A percentile compares a stretch with the other conserved stretches of the same genome.
phyloP scores from a whole-genome alignment of 2,797 vertebrate species.

The Etheostoma nigrum region DNA sequence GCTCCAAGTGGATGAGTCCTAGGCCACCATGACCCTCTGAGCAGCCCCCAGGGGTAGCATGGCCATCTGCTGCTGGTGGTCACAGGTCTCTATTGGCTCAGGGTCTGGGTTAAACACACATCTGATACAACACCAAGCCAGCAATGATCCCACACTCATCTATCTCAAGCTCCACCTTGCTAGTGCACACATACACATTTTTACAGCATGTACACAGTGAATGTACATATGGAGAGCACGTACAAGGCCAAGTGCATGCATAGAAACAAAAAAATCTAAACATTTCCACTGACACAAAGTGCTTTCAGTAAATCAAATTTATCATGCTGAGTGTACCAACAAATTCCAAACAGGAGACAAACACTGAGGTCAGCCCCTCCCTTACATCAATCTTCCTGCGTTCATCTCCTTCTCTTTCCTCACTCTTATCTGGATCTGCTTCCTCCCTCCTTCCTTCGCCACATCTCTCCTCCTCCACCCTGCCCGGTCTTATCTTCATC shows the following conservation, averaged over 20 bases:
- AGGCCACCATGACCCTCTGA: constrained; percentile 49
- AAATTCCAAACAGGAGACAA: constrained; percentile 77
- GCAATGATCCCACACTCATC: constrained; percentile 51
- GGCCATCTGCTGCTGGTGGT: constrained; percentile 80
- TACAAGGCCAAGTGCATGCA: background rate
- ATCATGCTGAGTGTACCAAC: constrained; percentile 77
- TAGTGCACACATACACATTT: background rate
- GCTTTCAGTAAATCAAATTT: constrained; percentile 83
- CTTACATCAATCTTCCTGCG: constrained; percentile 62
- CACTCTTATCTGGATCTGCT: constrained; percentile 65
- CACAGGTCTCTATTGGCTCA: constrained; percentile 63
- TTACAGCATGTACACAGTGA: background rate
- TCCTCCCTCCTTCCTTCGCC: constrained; percentile 57
- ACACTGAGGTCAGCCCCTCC: constrained; percentile 75
- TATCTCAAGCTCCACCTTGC: background rate
- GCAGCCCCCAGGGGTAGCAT: constrained; percentile 48
- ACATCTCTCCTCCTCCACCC: constrained; percentile 42
- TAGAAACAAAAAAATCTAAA: constrained; percentile 32
- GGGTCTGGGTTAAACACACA: constrained; percentile 78
- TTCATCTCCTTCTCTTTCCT: constrained; percentile 53
- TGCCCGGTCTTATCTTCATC: constrained; percentile 76
- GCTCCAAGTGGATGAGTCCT: constrained; percentile 45
- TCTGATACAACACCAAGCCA: constrained; percentile 65
- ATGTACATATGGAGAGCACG: background rate
- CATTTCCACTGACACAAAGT: constrained; percentile 66